Base-by-base conservation (phyloP, 2,113 vertebrate species). In the Tragelaphus scriptus region DNA sequence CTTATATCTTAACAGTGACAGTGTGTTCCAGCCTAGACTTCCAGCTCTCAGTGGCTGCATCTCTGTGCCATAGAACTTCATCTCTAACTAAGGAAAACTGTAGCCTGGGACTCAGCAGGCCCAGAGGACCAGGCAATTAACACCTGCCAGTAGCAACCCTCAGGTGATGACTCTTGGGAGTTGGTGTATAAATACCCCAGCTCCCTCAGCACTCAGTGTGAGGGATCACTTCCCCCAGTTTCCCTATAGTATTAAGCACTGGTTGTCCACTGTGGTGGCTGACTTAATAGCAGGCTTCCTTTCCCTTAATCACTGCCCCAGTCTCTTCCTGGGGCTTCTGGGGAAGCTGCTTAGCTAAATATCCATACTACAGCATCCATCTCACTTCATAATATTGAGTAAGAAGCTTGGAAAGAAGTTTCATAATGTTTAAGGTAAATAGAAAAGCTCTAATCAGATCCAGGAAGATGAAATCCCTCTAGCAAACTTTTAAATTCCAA, bases 401-500 rank as follows among this genome's bases (percentile, higher is more conserved):
- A 80, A 95, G 65, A 94, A 85, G 55, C 19, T 92, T 58, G 87
- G 88, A 96, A 79, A 30, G 32, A 63, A 25, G 71, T 71, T 95
- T 91, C 17, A 88, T 36, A 32, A 94, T 58, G 16, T 77, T 53
- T 84, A 9, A 23, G 21, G 21, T 87, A 85, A 92, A 82, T 32
- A 59, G 63, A 85, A 93, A 97, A 91, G 36, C 61, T 95, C 58
- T 59, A 90, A 84, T 68, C 53, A 88, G 53, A 61, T 55, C 3
- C 4, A n/a, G 49, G 80, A 40, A 16, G 21, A 59, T 68, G 8
- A 93, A 93, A 71, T 92, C 2, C 59, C 59, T 59, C 13, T 36
- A 95, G 56, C 30, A 88, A 97, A 85, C 17, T 68, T 82, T 82
- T 86, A 59, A 91, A 88, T 95, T 30, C 30, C 49, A 82, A 92